These are phyloP conservation scores for Cephalotes varians DNA, from an alignment of 2,888 invertebrate genomes.

Conservation along the genomic window DNA sequence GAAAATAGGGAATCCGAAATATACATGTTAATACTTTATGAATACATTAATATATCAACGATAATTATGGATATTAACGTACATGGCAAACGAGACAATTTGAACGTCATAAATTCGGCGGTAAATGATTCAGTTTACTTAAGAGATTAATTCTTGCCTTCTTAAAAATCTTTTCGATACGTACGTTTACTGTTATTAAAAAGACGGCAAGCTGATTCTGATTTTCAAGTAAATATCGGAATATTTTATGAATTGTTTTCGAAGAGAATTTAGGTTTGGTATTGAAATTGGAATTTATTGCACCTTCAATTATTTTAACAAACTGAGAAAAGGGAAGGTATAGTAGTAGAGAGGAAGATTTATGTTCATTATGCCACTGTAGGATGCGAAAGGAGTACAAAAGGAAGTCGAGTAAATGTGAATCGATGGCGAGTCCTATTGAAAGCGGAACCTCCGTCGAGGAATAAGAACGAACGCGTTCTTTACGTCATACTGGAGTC, in stretches of 20 bases:
- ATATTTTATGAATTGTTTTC: background rate
- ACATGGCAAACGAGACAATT: background rate
- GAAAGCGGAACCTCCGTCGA: constrained; percentile 64
- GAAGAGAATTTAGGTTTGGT: background rate
- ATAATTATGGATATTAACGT: background rate
- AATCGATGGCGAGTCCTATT: constrained; percentile 75
- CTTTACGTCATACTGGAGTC: constrained; percentile 70
- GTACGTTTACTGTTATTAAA: background rate
- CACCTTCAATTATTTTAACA: background rate
- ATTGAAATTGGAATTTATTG: background rate
- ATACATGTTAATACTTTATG: background rate
- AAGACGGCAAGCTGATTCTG: background rate
- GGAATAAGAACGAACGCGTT: constrained; percentile 67
- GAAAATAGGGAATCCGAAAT: background rate
- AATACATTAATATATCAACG: background rate
- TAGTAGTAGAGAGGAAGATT: background rate
- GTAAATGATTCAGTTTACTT: background rate
- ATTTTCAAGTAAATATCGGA: background rate
- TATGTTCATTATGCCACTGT: constrained; percentile 59
- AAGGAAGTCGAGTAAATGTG: constrained; percentile 73
- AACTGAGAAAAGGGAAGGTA: background rate
- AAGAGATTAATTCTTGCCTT: background rate
- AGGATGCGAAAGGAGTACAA: constrained; percentile 40
- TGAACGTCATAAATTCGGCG: background rate
- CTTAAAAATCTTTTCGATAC: background rate